Conservation (phyloP, 2,113 vertebrate species). For the Passer domesticus region DNA sequence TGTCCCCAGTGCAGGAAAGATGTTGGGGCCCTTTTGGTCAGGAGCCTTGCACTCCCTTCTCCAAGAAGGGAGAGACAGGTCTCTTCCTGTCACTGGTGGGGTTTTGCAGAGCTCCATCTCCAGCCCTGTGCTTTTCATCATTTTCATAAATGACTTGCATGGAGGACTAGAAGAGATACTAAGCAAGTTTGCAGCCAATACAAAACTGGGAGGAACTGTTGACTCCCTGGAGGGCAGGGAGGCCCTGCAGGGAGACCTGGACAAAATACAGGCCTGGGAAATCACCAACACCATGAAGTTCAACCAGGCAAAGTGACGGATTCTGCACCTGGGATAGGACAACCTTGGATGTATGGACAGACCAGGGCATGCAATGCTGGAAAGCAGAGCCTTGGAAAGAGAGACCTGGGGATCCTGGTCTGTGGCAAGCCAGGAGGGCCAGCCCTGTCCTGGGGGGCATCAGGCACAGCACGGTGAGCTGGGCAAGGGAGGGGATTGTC, state of each 20-base stretch:
- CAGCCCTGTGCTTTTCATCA: neutral
- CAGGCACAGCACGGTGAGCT: fast-evolving
- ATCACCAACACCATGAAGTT: fast-evolving
- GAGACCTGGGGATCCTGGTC: neutral
- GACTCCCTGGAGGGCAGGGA: neutral
- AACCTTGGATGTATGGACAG: fast-evolving
- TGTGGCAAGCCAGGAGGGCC: neutral
- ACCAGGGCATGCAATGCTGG: fast-evolving
- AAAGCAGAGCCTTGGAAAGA: neutral
- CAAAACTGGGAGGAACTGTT: neutral
- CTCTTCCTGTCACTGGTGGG: neutral
- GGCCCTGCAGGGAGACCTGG: neutral
- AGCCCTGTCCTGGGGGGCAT: fast-evolving
- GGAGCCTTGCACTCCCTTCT: neutral
- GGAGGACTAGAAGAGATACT: neutral
- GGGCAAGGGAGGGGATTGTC: neutral
- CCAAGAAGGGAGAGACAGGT: neutral
- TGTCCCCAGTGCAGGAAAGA: neutral
- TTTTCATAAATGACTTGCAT: neutral
- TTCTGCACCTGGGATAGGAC: neutral
- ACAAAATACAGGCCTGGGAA: neutral
- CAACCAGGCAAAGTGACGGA: fast-evolving
- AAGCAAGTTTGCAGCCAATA: neutral
- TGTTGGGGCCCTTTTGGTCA: neutral
- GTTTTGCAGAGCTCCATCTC: neutral